phyloP scores from a whole-genome alignment of 2,113 vertebrate species.

The Ascaphus truei region DNA sequence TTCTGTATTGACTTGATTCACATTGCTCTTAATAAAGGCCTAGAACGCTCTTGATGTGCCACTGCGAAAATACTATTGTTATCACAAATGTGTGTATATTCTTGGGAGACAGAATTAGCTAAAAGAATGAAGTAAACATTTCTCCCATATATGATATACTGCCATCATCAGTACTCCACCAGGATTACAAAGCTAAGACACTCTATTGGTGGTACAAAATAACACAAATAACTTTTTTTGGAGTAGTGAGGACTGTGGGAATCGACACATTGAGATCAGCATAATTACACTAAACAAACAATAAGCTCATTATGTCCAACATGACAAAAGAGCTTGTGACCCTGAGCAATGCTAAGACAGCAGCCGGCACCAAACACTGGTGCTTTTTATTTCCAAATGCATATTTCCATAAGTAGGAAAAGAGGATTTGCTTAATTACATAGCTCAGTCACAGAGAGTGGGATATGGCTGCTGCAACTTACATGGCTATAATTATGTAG shows the following conservation, averaged over 20 bases:
- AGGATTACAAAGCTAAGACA: too few relatives aligned
- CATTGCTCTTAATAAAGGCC: too few relatives aligned
- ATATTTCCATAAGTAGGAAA: slow-evolving; percentile 39
- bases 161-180: too few relatives aligned
- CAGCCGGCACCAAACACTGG: slow-evolving; percentile 17
- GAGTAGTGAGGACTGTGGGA: background rate
- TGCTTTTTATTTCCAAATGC: slow-evolving; percentile 31
- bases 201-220: background rate
- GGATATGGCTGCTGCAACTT: background rate
- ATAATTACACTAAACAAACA: slow-evolving; percentile 26
- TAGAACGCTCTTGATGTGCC: too few relatives aligned
- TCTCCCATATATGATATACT: too few relatives aligned
- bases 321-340: slow-evolving; percentile 28
- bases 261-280: slow-evolving; percentile 8
- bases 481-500: slow-evolving; percentile 17
- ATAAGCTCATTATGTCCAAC: slow-evolving; percentile 16
- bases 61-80: too few relatives aligned
- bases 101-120: too few relatives aligned
- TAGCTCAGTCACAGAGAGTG: slow-evolving; percentile 23
- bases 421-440: slow-evolving; percentile 37
- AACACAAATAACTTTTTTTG: background rate
- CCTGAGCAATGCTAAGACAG: background rate
- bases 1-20: too few relatives aligned
- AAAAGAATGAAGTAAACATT: too few relatives aligned
- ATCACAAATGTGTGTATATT: too few relatives aligned